Conservation (phyloP, 2,113 vertebrate species). For the Sapajus apella region DNA sequence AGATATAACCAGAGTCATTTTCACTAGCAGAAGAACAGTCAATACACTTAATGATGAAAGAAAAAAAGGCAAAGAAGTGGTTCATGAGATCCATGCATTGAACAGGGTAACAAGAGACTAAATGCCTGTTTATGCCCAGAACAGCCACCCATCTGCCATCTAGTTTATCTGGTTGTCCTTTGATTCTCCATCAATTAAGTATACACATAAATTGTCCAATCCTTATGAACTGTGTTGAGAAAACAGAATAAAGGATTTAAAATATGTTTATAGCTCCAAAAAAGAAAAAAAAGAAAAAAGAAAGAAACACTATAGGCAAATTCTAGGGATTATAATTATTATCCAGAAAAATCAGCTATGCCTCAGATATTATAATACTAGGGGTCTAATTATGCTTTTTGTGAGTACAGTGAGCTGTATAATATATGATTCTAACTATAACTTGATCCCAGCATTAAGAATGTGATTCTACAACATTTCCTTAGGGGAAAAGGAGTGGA, state of each 20-base stretch:
- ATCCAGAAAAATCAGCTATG: background rate
- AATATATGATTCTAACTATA: background rate
- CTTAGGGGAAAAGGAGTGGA: background rate
- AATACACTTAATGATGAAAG: background rate
- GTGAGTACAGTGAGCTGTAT: background rate
- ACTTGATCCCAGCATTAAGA: slow-evolving; percentile 6
- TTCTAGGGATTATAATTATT: background rate
- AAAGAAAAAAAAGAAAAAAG: background rate
- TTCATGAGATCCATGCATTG: background rate
- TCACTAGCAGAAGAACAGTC: slow-evolving; percentile 18
- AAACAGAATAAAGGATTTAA: background rate
- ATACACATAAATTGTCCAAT: slow-evolving; percentile 6
- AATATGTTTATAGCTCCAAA: background rate
- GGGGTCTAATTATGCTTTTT: slow-evolving; percentile 21
- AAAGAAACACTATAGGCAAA: background rate
- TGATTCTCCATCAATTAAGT: slow-evolving; percentile 17
- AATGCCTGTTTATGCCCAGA: background rate
- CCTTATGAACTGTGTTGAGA: background rate
- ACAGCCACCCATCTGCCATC: background rate
- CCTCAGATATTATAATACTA: background rate
- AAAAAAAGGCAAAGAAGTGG: background rate
- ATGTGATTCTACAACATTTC: background rate
- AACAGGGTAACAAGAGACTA: background rate
- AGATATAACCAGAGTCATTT: background rate
- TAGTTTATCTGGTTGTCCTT: background rate